Conservation (phyloP, 2,888 invertebrate species). For the Callyntrura guangdongensis region DNA sequence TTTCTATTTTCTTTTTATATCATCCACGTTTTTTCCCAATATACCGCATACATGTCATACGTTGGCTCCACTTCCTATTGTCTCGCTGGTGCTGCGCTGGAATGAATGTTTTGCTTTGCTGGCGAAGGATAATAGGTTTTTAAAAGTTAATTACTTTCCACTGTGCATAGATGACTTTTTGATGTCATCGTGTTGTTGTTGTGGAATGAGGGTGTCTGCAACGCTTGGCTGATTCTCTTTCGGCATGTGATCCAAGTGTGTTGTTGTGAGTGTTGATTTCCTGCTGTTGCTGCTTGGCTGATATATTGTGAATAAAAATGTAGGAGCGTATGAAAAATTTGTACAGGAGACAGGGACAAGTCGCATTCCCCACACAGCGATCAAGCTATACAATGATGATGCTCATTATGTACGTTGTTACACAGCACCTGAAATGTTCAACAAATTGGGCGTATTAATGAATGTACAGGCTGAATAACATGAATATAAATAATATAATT, state of each 20-base stretch:
- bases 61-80: no score
- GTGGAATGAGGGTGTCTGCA: slow-evolving; percentile 42
- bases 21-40: no score
- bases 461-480: slow-evolving; percentile 19
- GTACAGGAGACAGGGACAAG: not conserved
- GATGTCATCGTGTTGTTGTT: slow-evolving; percentile 43
- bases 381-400: slow-evolving; percentile 18
- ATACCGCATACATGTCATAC: not conserved
- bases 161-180: slow-evolving; percentile 19
- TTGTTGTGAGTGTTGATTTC: not conserved
- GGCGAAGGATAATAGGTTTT: slow-evolving; percentile 2
- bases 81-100: not conserved
- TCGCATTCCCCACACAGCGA: slow-evolving; percentile 22
- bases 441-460: slow-evolving; percentile 20
- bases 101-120: slow-evolving; percentile 26
- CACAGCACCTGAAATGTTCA: slow-evolving; percentile 46
- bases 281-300: not conserved
- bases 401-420: slow-evolving; percentile 34
- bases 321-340: slow-evolving; percentile 7
- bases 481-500: not conserved
- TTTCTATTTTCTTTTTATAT: not conserved
- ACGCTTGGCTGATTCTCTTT: slow-evolving; percentile 56
- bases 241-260: slow-evolving; percentile 50
- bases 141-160: slow-evolving; percentile 50
- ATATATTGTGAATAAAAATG: not conserved